phyloP scores from a whole-genome alignment of 2,888 invertebrate genomes.

The Meghimatium bilineatum region DNA sequence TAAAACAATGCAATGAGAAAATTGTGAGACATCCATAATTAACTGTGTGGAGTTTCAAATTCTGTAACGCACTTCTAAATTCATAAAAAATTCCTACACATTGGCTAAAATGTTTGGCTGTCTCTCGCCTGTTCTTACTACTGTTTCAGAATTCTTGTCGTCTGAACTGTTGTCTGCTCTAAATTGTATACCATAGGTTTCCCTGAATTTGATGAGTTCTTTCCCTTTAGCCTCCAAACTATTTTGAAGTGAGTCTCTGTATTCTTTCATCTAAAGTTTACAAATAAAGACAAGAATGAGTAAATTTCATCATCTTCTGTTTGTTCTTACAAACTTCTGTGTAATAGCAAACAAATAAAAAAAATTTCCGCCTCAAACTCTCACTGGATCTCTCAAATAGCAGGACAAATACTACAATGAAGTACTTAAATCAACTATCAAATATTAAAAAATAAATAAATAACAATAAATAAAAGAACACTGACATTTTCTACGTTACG shows the following conservation, averaged over 20 bases:
- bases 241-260: conserved; percentile 18
- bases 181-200: conserved; percentile 73
- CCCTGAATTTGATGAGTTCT: conserved; percentile 94
- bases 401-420: no score
- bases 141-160: conserved; percentile 6
- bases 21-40: background rate
- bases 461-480: no score
- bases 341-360: no score
- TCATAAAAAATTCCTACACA: conserved; percentile 21
- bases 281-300: background rate
- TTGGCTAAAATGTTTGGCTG: conserved; percentile 46
- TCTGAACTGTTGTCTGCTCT: conserved; percentile 36
- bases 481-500: no score
- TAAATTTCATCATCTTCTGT: no score
- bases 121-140: conserved; percentile 27
- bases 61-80: background rate
- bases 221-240: conserved; percentile 87
- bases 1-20: background rate
- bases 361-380: no score
- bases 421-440: no score
- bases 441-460: no score
- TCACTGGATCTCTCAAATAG: no score
- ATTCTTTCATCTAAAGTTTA: conserved; percentile 39
- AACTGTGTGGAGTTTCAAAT: background rate
- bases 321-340: no score